Evolutionary conservation across 2,113 vertebrate species (phyloP).

Genomic region (Elephantulus edwardii): DNA sequence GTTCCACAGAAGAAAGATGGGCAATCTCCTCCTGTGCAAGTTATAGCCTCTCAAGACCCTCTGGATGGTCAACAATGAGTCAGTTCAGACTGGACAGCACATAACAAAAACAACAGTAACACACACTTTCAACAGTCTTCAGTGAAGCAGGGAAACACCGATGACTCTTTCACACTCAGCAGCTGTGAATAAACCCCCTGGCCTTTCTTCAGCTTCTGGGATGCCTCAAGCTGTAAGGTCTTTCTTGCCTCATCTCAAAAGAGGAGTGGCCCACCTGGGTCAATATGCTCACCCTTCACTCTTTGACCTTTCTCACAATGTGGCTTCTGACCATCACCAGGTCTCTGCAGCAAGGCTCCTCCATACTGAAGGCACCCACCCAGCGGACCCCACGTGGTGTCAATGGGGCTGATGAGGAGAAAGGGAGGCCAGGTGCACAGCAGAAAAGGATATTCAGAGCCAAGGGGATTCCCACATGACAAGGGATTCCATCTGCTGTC

Average conservation of each 20-base stretch:
- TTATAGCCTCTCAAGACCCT: no score
- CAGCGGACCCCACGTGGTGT: not conserved
- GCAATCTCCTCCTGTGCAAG: no score
- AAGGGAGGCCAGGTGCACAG: not conserved
- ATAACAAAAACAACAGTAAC: no score
- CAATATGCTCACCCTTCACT: rapidly evolving
- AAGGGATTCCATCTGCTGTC: not conserved
- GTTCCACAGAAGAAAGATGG: no score
- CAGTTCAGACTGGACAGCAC: no score
- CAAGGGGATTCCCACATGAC: not conserved
- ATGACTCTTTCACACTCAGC: not conserved
- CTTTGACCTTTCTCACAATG: not conserved
- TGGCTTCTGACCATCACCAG: not conserved
- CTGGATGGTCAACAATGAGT: no score
- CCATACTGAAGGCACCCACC: not conserved
- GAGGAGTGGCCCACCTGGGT: no score
- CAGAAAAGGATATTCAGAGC: not conserved
- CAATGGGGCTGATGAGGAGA: not conserved
- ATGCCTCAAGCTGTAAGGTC: not conserved
- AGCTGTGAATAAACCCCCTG: not conserved
- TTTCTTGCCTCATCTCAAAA: not conserved
- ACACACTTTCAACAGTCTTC: not conserved
- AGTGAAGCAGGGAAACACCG: not conserved
- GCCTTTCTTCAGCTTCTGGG: not conserved
- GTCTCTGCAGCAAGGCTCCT: not conserved